A percentile compares a stretch with the other conserved stretches of the same genome.
Evolutionary conservation across 2,797 vertebrate genomes (phyloP).

Genomic region (Rhabdomys pumilio): DNA sequence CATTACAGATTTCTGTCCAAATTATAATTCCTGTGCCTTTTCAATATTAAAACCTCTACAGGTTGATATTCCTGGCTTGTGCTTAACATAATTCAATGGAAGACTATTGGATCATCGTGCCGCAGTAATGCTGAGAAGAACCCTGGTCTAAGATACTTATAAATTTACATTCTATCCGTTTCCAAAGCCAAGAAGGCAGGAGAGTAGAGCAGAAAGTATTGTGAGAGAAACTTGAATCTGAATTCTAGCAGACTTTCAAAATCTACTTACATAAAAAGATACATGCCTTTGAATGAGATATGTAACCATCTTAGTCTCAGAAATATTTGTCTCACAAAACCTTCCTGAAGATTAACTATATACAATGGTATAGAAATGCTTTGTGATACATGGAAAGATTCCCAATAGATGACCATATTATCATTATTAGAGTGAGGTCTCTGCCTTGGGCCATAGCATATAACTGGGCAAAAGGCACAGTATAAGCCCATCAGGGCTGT

Average conservation of each 20-base stretch:
- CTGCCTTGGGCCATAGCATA: not conserved
- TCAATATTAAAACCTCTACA: constrained; percentile 32
- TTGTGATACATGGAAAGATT: not conserved
- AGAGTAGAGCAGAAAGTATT: constrained; percentile 56
- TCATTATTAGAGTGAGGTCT: constrained; percentile 34
- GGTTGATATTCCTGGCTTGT: constrained; percentile 11
- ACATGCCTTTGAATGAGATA: not conserved
- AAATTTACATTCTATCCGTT: constrained; percentile 23
- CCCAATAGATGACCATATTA: constrained; percentile 45
- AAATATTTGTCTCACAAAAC: constrained; percentile 56
- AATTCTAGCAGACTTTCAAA: constrained; percentile 60
- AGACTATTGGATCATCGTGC: not conserved
- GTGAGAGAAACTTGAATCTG: constrained; percentile 50
- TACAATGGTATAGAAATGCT: constrained; percentile 49
- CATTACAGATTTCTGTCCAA: constrained; percentile 48
- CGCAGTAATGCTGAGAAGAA: not conserved
- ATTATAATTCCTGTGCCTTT: not conserved
- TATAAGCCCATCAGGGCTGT: not conserved
- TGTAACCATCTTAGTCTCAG: constrained; percentile 30
- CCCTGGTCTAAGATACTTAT: not conserved
- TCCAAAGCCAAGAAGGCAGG: constrained; percentile 31
- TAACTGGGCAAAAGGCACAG: constrained; percentile 20
- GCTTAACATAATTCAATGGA: not conserved
- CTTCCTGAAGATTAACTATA: constrained; percentile 48
- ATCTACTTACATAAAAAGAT: constrained; percentile 50